Percentiles rank a stretch among this genome's conserved stretches.
Conservation (phyloP, 37 sponge, comb jelly and placozoan species). For the Haliclona indistincta region DNA sequence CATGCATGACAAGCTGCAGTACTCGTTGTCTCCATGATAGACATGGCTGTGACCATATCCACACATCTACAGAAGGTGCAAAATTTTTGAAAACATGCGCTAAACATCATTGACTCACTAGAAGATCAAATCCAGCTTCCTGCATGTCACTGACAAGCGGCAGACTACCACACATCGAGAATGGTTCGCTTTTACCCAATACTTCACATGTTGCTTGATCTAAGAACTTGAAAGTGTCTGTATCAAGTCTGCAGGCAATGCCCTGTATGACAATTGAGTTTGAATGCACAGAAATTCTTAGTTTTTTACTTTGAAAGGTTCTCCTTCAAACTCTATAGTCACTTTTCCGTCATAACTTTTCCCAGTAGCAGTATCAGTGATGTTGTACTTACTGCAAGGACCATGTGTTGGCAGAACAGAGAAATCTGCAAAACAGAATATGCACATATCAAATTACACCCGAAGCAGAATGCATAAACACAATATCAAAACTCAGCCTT, state of each 20-base stretch:
- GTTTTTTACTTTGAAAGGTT: slow-evolving; percentile 41
- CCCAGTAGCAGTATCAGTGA: slow-evolving; percentile 43
- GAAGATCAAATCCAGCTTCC: slow-evolving; percentile 73
- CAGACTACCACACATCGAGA: slow-evolving; percentile 71
- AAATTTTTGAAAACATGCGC: background rate
- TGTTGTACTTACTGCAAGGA: slow-evolving; percentile 60
- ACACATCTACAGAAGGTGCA: background rate
- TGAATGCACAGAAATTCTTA: background rate
- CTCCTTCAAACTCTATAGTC: slow-evolving; percentile 8
- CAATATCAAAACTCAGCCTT: background rate
- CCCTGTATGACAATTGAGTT: slow-evolving; percentile 29
- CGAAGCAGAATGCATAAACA: background rate
- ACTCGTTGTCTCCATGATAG: slow-evolving; percentile 48
- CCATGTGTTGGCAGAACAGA: slow-evolving; percentile 49
- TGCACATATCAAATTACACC: background rate
- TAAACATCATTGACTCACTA: slow-evolving; percentile 18
- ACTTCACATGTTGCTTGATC: slow-evolving; percentile 51
- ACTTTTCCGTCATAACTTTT: slow-evolving; percentile 39
- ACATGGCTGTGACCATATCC: slow-evolving; percentile 39
- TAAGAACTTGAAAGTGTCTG: slow-evolving; percentile 49
- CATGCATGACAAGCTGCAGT: slow-evolving; percentile 40
- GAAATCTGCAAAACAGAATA: slow-evolving; percentile 32
- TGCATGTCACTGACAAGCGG: slow-evolving; percentile 80
- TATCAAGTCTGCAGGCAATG: slow-evolving; percentile 76
- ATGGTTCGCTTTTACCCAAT: slow-evolving; percentile 68